Conservation (phyloP, 2,113 vertebrate species). For the Thunnus thynnus region DNA sequence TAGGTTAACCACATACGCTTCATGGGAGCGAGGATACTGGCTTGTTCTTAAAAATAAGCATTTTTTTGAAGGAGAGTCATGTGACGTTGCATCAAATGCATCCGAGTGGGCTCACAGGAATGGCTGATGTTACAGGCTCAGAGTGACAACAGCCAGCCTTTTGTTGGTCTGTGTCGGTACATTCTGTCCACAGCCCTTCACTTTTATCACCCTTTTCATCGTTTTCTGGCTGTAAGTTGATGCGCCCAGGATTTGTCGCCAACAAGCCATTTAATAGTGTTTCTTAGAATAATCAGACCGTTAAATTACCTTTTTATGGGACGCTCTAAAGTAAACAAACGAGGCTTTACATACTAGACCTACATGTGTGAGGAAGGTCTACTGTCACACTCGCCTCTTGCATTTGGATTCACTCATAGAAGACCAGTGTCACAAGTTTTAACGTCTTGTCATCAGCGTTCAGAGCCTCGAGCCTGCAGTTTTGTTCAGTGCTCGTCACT, state of each 20-base stretch:
- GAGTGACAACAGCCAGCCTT: conserved; percentile 44
- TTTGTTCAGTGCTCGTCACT: not conserved
- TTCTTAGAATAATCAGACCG: conserved; percentile 10
- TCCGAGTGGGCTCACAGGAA: conserved; percentile 48
- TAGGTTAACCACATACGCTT: not conserved
- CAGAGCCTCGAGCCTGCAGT: not conserved
- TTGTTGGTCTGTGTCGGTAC: conserved; percentile 52
- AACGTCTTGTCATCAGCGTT: not conserved
- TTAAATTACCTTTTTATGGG: conserved; percentile 11
- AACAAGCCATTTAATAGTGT: not conserved
- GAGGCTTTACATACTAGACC: not conserved
- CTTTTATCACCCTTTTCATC: conserved; percentile 22
- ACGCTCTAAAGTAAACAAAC: conserved; percentile 13
- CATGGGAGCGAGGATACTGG: not conserved
- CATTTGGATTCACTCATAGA: not conserved
- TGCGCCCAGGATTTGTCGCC: not conserved
- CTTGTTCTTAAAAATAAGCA: not conserved
- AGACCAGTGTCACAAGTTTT: not conserved
- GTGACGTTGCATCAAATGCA: conserved; percentile 25
- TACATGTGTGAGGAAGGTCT: not conserved
- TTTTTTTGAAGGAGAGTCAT: conserved; percentile 13
- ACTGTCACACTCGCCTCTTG: not conserved
- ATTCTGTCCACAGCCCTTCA: conserved; percentile 45
- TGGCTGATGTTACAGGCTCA: conserved; percentile 24
- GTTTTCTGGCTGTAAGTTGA: not conserved